A percentile compares a stretch with the other conserved stretches of the same genome.
Conservation (phyloP, 2,888 invertebrate species). For the Mystacides longicornis region DNA sequence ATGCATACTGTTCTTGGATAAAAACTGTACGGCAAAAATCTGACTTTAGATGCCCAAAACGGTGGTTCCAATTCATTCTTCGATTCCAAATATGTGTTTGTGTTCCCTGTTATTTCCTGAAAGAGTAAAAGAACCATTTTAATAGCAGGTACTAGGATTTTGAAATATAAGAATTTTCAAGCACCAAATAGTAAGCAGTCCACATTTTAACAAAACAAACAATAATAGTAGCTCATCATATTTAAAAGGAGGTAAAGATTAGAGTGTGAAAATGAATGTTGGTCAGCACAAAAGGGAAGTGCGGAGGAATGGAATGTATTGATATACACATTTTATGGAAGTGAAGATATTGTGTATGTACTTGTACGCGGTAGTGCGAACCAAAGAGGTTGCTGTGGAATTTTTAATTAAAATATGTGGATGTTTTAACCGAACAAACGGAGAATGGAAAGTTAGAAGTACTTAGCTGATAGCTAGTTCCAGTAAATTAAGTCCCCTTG, state of each 20-base stretch:
- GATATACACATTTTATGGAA: no score
- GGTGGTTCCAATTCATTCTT: slow-evolving; percentile 72
- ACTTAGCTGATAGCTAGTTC: no score
- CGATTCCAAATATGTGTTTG: slow-evolving; percentile 77
- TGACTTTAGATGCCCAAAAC: slow-evolving; percentile 76
- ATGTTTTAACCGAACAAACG: slow-evolving; percentile 15
- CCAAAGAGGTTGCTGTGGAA: slow-evolving; percentile 5
- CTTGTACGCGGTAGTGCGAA: not conserved
- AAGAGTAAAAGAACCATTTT: slow-evolving; percentile 22
- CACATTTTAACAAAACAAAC: not conserved
- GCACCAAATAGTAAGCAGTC: no score
- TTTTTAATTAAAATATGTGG: slow-evolving; percentile 19
- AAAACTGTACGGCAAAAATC: slow-evolving; percentile 79
- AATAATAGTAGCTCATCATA: not conserved
- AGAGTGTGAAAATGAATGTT: not conserved
- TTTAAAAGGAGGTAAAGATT: not conserved
- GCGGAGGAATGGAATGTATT: no score
- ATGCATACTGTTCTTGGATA: slow-evolving; percentile 83
- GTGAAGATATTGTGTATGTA: not conserved
- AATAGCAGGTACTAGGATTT: no score
- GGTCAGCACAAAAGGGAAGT: not conserved
- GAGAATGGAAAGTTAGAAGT: slow-evolving; percentile 2
- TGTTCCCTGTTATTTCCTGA: slow-evolving; percentile 76
- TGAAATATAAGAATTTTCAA: no score
- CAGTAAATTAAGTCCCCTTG: no score